Evolutionary conservation across 1,140 invertebrate species (phyloP).

Genomic region (Manduca sexta): DNA sequence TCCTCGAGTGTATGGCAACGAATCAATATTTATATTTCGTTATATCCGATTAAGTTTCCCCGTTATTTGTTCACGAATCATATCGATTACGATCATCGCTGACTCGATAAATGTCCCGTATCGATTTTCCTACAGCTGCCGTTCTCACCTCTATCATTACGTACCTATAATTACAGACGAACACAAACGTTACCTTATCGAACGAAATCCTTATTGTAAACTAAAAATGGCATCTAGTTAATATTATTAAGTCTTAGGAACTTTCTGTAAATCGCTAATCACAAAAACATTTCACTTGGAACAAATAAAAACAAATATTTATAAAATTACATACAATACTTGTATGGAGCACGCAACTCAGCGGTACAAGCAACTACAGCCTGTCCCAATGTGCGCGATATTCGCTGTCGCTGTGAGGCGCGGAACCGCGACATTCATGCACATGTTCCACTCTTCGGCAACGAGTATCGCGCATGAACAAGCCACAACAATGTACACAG

Average conservation of each 20-base stretch:
- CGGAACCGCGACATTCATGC: no score
- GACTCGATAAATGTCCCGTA: conserved; percentile 7
- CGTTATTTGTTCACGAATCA: conserved; percentile 1
- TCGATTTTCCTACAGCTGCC: conserved; percentile 14
- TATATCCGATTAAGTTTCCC: no score
- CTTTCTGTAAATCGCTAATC: conserved; percentile 57
- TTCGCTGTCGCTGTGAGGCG: no score
- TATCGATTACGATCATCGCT: conserved; percentile 1
- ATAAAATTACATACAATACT: conserved; percentile 1
- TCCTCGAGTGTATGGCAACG: conserved; percentile 10
- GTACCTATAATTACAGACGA: conserved; percentile 4
- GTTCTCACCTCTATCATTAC: not conserved
- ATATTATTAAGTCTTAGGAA: conserved; percentile 60
- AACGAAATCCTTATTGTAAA: conserved; percentile 23
- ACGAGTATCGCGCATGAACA: no score
- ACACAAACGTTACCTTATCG: conserved; percentile 17
- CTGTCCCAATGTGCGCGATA: no score
- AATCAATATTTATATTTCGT: conserved; percentile 3
- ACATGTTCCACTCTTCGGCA: no score
- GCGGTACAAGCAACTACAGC: no score
- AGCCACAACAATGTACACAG: no score
- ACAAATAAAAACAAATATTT: conserved; percentile 3
- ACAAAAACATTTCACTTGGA: conserved; percentile 25
- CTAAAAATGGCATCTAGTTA: conserved; percentile 57
- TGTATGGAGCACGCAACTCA: not conserved